A percentile compares a stretch with the other conserved stretches of the same genome.
phyloP scores from a whole-genome alignment of 2,797 vertebrate genomes.

The Choloepus didactylus region DNA sequence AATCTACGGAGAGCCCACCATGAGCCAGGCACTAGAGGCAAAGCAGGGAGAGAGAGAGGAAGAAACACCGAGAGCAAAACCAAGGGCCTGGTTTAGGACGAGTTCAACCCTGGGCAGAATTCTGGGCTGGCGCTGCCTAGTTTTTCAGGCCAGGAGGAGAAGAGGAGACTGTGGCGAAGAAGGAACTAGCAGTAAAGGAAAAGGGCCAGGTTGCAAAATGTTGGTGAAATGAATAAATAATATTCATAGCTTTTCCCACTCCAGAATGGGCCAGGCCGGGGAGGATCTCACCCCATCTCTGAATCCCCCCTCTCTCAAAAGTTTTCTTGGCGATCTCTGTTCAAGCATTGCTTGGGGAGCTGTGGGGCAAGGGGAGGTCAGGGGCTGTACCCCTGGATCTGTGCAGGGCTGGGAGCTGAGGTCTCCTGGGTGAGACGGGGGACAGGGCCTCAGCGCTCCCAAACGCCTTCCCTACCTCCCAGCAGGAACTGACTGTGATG shows the following conservation, averaged over 20 bases:
- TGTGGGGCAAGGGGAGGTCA: neutral
- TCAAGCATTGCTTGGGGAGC: neutral
- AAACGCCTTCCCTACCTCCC: neutral
- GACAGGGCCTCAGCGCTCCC: neutral
- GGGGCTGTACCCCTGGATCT: neutral
- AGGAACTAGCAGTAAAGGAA: neutral
- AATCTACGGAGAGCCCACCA: neutral
- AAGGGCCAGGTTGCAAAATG: neutral
- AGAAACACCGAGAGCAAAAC: neutral
- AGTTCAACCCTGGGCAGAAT: neutral
- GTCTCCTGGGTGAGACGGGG: too few species aligned
- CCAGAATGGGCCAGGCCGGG: neutral
- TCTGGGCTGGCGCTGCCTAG: neutral
- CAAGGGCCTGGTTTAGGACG: neutral
- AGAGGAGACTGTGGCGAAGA: neutral
- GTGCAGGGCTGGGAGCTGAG: neutral
- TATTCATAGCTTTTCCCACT: neutral
- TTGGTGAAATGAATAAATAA: neutral
- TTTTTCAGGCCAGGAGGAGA: neutral
- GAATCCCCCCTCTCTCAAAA: neutral
- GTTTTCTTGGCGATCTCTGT: neutral
- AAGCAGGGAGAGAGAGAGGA: neutral
- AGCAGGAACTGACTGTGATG: neutral
- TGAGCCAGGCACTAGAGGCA: neutral
- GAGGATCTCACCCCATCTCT: neutral